Evolutionary conservation across 2,888 invertebrate species (phyloP).

Genomic region (Augiades crinisus): DNA sequence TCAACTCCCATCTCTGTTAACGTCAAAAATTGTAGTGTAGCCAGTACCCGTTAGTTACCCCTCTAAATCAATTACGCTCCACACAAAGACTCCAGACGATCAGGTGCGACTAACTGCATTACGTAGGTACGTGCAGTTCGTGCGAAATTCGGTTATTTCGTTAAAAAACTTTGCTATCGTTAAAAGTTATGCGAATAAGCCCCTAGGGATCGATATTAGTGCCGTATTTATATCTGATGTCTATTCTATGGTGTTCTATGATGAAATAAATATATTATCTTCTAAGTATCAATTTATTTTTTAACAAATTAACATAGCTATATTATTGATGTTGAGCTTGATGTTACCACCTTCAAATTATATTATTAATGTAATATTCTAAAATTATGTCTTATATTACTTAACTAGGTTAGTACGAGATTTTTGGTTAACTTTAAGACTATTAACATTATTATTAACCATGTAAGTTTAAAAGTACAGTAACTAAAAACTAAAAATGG

Average conservation of each 20-base stretch:
- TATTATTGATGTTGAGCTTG: too few relatives aligned
- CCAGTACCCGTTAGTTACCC: conserved; percentile 27
- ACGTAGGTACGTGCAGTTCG: conserved; percentile 55
- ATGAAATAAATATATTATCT: too few relatives aligned
- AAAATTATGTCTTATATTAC: too few relatives aligned
- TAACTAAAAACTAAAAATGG: conserved; percentile 16
- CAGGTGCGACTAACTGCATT: conserved; percentile 58
- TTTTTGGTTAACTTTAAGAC: too few relatives aligned
- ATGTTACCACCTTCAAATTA: too few relatives aligned
- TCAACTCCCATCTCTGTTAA: neutral
- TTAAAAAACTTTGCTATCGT: conserved; percentile 79
- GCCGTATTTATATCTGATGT: conserved; percentile 19
- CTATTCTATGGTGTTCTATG: too few relatives aligned
- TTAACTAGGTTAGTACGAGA: too few relatives aligned
- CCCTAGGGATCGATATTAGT: conserved; percentile 54
- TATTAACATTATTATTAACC: too few relatives aligned
- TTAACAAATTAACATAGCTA: too few relatives aligned
- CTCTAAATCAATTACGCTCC: conserved; percentile 39
- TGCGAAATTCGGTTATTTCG: conserved; percentile 73
- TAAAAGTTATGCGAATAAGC: conserved; percentile 73
- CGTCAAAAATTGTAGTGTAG: conserved; percentile 20
- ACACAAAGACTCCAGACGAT: conserved; percentile 45
- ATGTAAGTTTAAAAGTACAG: too few relatives aligned
- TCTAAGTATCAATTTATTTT: too few relatives aligned
- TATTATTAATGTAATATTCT: too few relatives aligned